Evolutionary conservation across 2,797 vertebrate species (phyloP), one percentile per base, ranked within the genome.

Genomic region (Nyctalus aviator): DNA sequence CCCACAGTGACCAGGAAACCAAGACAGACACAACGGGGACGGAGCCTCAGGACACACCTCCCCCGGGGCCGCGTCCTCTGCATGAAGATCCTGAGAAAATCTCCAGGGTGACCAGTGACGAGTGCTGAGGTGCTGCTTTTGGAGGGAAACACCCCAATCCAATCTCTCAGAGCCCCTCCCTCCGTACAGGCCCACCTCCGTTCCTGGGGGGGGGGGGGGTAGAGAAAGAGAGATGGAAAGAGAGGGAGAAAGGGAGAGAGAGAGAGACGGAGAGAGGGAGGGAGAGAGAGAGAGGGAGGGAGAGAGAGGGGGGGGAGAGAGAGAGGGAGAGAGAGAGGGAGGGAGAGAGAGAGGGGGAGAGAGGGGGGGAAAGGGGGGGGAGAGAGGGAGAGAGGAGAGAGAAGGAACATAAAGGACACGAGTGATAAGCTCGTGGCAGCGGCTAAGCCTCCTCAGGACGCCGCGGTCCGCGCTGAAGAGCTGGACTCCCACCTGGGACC

Each of bases 11-110:
- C n/a, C 75, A 25, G 23, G 69, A 64, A 55, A 27, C 25, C 2
- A 9, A 41, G 13, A 15, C 25, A 8, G 25, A 46, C 53, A 5
- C 15, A 10, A 27, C 5, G 10, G 27, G 48, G 5, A 27, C 0
- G 0, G 14, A 8, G 3, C 6, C 0, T 3, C 0, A 2, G 57
- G 35, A 83, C 84, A 57, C 6, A 2, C 15, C 21, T 44, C 3
- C 21, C 57, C 5, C 12, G 13, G 13, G 17, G 27, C 53, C 4
- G 0, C 1, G 62, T 41, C 37, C 64, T 59, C 20, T 3, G 37
- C 2, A 3, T 0, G 41, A 9, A 75, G 27, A n/a, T 2, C 46
- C 72, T 53, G 30, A 66, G 30, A 41, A 18, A 37, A n/a, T 1
- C 32, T 20, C 12, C 10, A 30, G 44, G 6, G 30, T 17, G 35